Percentiles rank a stretch among this genome's conserved stretches.
These are phyloP conservation scores for Ctenicera cuprea DNA, from an alignment of 2,888 invertebrate genomes.

Conservation along the genomic window DNA sequence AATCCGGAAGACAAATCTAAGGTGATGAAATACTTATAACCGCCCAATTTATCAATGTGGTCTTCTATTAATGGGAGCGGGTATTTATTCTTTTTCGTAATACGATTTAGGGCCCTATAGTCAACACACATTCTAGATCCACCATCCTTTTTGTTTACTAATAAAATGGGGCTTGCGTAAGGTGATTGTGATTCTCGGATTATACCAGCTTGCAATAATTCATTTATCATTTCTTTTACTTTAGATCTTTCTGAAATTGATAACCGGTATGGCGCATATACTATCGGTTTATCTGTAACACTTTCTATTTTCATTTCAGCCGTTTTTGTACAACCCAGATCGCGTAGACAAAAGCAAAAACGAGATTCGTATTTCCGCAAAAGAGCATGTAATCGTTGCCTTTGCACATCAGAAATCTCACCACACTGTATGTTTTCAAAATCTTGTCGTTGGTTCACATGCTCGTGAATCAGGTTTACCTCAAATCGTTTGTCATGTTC, in stretches of 20 bases:
- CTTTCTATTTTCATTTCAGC: background rate
- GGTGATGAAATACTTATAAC: conserved; percentile 56
- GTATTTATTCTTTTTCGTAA: conserved; percentile 7
- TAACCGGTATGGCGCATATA: background rate
- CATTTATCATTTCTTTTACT: background rate
- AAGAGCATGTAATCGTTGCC: no score
- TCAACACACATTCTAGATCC: background rate
- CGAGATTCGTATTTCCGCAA: no score
- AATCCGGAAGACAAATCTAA: conserved; percentile 61
- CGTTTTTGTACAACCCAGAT: background rate
- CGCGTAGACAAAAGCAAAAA: background rate
- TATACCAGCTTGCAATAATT: background rate
- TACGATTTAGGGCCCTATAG: background rate
- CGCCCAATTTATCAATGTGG: background rate
- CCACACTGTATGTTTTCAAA: no score
- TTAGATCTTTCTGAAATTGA: background rate
- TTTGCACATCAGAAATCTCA: no score
- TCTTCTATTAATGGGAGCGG: conserved; percentile 1
- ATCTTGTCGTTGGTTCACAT: no score
- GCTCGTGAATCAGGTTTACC: no score
- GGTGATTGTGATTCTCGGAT: background rate
- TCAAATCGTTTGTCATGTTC: no score
- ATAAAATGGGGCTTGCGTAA: conserved; percentile 7
- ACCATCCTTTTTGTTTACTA: background rate
- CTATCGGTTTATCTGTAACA: background rate